These are phyloP conservation scores for Aythya baeri DNA, from an alignment of 2,113 vertebrate species.

Conservation along the genomic window DNA sequence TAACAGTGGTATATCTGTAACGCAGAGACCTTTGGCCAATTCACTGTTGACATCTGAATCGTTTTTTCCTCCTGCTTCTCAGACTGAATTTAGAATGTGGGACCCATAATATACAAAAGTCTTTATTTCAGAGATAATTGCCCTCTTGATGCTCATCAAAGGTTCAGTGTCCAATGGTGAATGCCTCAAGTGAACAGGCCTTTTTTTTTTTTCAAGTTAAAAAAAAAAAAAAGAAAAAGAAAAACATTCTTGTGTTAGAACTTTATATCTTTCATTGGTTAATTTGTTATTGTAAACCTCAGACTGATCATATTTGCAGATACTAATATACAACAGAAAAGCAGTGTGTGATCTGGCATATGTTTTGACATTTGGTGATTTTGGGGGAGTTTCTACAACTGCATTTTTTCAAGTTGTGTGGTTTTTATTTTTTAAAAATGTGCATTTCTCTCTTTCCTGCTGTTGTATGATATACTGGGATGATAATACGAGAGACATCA, in stretches of 20 bases:
- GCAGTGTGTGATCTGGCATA: background rate
- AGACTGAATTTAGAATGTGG: slow-evolving; percentile 63
- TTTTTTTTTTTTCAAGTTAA: background rate
- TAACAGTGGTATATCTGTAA: slow-evolving; percentile 71
- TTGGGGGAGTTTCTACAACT: background rate
- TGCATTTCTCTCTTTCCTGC: background rate
- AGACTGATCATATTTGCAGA: background rate
- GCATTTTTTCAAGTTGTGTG: background rate
- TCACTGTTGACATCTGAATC: slow-evolving; percentile 50
- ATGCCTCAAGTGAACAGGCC: background rate
- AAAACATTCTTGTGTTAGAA: background rate
- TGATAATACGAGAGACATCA: background rate
- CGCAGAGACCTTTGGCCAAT: slow-evolving; percentile 43
- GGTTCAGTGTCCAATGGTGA: slow-evolving; percentile 53
- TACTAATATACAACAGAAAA: background rate
- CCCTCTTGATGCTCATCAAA: slow-evolving; percentile 59
- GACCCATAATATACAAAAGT: slow-evolving; percentile 61
- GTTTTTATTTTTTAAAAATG: background rate
- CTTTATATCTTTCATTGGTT: slow-evolving; percentile 8
- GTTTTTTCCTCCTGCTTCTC: slow-evolving; percentile 57
- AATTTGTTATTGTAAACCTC: slow-evolving; percentile 2
- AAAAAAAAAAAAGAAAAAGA: background rate
- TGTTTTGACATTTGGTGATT: background rate
- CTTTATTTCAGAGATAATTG: slow-evolving; percentile 70
- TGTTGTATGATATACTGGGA: background rate